Evolutionary conservation across 2,797 vertebrate species (phyloP).

Genomic region (Sebastes minor): DNA sequence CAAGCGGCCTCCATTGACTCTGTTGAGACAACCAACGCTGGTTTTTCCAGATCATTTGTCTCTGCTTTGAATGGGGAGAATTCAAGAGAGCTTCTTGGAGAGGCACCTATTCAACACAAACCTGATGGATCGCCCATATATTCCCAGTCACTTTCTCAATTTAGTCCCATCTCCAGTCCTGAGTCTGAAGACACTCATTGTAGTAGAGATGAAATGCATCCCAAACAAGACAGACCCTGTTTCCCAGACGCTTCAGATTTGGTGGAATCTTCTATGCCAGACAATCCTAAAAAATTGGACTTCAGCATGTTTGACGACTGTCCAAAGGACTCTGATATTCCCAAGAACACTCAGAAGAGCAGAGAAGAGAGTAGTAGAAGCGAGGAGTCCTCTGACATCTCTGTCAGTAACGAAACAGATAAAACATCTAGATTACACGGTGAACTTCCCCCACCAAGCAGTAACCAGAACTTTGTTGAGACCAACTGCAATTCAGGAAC

Average conservation of each 20-base stretch:
- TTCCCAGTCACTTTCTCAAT: constrained; percentile 88
- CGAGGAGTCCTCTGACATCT: constrained; percentile 57
- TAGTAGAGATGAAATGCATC: constrained; percentile 76
- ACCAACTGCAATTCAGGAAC: constrained; percentile 70
- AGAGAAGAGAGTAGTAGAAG: constrained; percentile 64
- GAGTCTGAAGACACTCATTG: constrained; percentile 86
- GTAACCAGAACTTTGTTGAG: constrained; percentile 75
- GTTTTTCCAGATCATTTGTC: constrained; percentile 87
- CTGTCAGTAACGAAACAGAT: constrained; percentile 72
- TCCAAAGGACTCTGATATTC: constrained; percentile 82
- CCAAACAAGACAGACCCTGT: constrained; percentile 84
- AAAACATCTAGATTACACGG: constrained; percentile 70
- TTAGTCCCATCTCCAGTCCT: constrained; percentile 93
- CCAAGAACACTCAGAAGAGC: constrained; percentile 56
- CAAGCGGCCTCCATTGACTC: constrained; percentile 79
- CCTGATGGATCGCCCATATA: constrained; percentile 85
- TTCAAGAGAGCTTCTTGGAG: constrained; percentile 82
- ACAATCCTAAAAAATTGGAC: constrained; percentile 77
- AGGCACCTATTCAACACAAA: constrained; percentile 81
- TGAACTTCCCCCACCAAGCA: constrained; percentile 68
- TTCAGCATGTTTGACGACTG: constrained; percentile 88
- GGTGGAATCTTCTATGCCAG: constrained; percentile 79
- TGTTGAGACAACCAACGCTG: constrained; percentile 69
- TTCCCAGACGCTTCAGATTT: constrained; percentile 83
- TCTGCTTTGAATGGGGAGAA: constrained; percentile 89